These are phyloP conservation scores for Trachymyrmex septentrionalis DNA, from an alignment of 1,140 invertebrate genomes.

Conservation along the genomic window DNA sequence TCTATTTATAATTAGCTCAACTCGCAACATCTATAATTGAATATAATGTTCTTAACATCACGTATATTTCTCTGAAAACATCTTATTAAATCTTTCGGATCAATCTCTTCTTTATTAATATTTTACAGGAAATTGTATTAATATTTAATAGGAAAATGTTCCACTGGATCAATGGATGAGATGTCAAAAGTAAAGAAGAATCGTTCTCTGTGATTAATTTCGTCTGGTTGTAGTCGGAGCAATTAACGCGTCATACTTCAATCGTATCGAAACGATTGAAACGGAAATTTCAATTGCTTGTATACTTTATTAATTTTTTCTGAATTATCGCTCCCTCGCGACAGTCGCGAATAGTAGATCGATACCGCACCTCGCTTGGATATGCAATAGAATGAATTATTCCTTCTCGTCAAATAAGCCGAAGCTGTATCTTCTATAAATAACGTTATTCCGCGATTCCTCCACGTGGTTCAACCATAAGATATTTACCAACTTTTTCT, in stretches of 20 bases:
- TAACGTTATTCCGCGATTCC: conserved; percentile 18
- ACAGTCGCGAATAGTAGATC: conserved; percentile 22
- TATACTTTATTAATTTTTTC: conserved; percentile 47
- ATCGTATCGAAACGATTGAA: not conserved
- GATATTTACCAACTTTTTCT: not conserved
- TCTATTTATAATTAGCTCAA: not conserved
- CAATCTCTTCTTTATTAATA: not conserved
- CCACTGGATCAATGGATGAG: not conserved
- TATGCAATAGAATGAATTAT: conserved; percentile 50
- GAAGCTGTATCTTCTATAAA: not conserved
- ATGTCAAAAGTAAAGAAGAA: conserved; percentile 11
- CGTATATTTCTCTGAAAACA: not conserved
- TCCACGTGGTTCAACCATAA: not conserved
- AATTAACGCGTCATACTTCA: conserved; percentile 43
- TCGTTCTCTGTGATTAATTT: conserved; percentile 32
- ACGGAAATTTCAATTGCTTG: conserved; percentile 6
- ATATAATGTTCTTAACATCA: not conserved
- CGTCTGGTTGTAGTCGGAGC: not conserved
- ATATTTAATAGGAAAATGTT: too few relatives aligned
- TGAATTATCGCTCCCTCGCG: conserved; percentile 3
- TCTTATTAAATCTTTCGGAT: not conserved
- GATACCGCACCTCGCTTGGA: conserved; percentile 19
- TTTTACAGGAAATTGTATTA: too few relatives aligned
- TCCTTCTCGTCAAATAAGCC: conserved; percentile 39
- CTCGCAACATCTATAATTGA: not conserved